phyloP scores from a whole-genome alignment of 2,113 vertebrate genomes.

The Manacus vitellinus region DNA sequence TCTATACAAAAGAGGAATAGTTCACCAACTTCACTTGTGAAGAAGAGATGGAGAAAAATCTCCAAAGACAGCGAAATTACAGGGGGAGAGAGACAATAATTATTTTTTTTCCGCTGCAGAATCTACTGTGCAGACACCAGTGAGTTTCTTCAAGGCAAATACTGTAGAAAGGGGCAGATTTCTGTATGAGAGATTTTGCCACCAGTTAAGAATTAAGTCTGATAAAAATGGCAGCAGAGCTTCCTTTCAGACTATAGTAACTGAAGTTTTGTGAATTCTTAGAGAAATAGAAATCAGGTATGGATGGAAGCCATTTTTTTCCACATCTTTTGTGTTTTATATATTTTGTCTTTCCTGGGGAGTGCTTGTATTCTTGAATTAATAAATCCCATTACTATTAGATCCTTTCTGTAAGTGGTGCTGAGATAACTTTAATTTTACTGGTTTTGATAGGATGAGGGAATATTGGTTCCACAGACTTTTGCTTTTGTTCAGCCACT shows the following conservation, averaged over 20 bases:
- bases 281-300: background rate
- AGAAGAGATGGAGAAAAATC: background rate
- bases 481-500: background rate
- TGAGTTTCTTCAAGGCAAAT: background rate
- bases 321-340: background rate
- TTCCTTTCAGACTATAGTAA: background rate
- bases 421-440: background rate
- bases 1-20: background rate
- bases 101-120: background rate
- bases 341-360: background rate
- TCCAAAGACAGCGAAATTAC: background rate
- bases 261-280: background rate
- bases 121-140: background rate
- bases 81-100: accelerated
- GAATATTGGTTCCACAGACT: background rate
- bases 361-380: background rate
- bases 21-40: background rate
- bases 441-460: background rate
- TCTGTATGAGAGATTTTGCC: background rate
- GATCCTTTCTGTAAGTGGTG: background rate
- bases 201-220: background rate
- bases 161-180: background rate
- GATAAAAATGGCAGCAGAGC: background rate
- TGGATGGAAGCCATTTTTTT: background rate
- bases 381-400: background rate